Evolutionary conservation across 1,140 invertebrate species (phyloP).

Genomic region (Lucilia cuprina): DNA sequence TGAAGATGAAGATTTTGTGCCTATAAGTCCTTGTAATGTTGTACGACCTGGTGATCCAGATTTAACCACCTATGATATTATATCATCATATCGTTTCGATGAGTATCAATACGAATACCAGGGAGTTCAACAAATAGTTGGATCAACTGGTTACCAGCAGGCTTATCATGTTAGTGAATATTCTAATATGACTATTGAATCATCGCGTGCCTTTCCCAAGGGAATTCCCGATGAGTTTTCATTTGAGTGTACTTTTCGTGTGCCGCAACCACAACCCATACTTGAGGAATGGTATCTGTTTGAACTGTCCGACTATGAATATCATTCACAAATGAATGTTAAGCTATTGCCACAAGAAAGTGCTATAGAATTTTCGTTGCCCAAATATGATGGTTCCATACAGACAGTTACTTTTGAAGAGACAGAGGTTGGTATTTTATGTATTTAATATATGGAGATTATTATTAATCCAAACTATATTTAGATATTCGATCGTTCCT

Average conservation of each 20-base stretch:
- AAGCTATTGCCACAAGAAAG: constrained; percentile 69
- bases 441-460: too few relatives aligned
- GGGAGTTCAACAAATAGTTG: constrained; percentile 73
- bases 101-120: constrained; percentile 66
- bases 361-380: constrained; percentile 71
- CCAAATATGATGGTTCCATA: constrained; percentile 67
- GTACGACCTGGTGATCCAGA: constrained; percentile 77
- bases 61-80: constrained; percentile 80
- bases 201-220: constrained; percentile 65
- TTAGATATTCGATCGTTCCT: constrained; percentile 74
- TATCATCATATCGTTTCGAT: constrained; percentile 77
- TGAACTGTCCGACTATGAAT: constrained; percentile 68
- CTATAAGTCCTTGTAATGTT: constrained; percentile 68
- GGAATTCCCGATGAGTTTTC: constrained; percentile 78
- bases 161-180: constrained; percentile 77
- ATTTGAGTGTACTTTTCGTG: constrained; percentile 72
- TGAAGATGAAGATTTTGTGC: constrained; percentile 39
- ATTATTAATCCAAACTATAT: background rate
- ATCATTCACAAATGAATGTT: constrained; percentile 72
- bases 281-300: constrained; percentile 73
- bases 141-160: constrained; percentile 77
- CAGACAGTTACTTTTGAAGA: constrained; percentile 70
- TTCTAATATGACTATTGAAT: constrained; percentile 74
- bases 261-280: constrained; percentile 64
- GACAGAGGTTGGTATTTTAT: constrained; percentile 63